phyloP scores from a whole-genome alignment of 2,888 invertebrate species.

The Tryphoninae sp. region DNA sequence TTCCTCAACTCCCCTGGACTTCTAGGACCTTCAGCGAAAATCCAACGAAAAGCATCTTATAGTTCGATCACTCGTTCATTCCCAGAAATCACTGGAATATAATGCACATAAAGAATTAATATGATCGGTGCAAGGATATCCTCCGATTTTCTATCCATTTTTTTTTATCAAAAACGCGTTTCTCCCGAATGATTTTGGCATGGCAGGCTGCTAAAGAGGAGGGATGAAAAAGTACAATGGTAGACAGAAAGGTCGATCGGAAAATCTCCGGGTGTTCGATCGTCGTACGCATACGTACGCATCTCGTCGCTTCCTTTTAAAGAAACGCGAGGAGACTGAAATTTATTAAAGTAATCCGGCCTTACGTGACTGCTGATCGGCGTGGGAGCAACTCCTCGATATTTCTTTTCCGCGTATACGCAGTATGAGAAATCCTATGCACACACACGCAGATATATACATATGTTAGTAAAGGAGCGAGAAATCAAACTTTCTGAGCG shows the following conservation, averaged over 20 bases:
- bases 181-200: slow-evolving; percentile 9
- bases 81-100: too few species aligned
- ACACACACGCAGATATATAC: not conserved
- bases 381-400: slow-evolving; percentile 78
- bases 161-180: not conserved
- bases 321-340: slow-evolving; percentile 62
- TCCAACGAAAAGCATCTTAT: not conserved
- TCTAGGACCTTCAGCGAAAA: not conserved
- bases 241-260: slow-evolving; percentile 43
- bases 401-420: slow-evolving; percentile 70
- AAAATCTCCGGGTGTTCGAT: slow-evolving; percentile 41
- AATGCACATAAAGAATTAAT: not conserved
- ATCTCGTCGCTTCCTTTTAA: slow-evolving; percentile 29
- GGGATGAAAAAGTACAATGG: slow-evolving; percentile 35
- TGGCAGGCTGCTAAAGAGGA: not conserved
- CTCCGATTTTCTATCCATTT: slow-evolving; percentile 23
- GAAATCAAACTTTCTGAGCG: slow-evolving; percentile 80
- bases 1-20: not conserved
- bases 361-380: slow-evolving; percentile 80
- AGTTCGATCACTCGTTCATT: too few species aligned
- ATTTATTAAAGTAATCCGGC: slow-evolving; percentile 79
- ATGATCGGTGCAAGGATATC: not conserved
- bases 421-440: not conserved
- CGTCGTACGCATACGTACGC: slow-evolving; percentile 12
- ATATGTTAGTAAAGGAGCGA: slow-evolving; percentile 53